A percentile compares a stretch with the other conserved stretches of the same genome.
Evolutionary conservation across 1,140 invertebrate genomes (phyloP).

Genomic region (Heliconius melpomene): DNA sequence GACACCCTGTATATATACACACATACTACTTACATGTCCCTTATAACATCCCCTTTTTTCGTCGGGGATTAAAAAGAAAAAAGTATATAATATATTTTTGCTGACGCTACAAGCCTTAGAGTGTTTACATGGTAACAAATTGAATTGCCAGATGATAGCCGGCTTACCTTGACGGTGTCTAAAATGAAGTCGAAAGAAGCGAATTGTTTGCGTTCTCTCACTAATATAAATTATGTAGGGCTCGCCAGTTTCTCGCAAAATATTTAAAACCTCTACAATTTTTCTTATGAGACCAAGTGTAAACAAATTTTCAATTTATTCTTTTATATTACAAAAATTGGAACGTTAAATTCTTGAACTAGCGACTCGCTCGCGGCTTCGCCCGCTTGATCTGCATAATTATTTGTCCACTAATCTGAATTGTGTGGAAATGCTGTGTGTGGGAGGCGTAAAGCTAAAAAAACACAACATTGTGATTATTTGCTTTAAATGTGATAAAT

Average conservation of each 20-base stretch:
- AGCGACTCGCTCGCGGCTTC: no score
- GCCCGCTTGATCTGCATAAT: no score
- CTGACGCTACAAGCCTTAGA: neutral
- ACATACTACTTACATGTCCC: no score
- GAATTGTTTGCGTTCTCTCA: constrained; percentile 15
- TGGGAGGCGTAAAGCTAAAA: no score
- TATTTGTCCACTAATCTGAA: no score
- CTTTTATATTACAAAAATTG: neutral
- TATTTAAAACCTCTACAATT: neutral
- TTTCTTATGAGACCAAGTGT: neutral
- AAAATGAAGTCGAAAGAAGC: constrained; percentile 8
- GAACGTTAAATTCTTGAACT: neutral
- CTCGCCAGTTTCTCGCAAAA: neutral
- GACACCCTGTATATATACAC: no score
- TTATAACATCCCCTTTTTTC: no score
- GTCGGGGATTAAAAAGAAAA: no score
- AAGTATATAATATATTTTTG: neutral
- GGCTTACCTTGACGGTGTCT: constrained; percentile 3
- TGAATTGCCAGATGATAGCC: constrained; percentile 10
- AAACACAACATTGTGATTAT: no score
- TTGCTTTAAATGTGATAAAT: no score
- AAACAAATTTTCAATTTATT: neutral
- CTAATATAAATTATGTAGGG: constrained; percentile 15
- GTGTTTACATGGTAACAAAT: constrained; percentile 18
- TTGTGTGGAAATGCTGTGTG: neutral